Evolutionary conservation across 2,888 invertebrate genomes (phyloP).

Genomic region (Sarcophaga carnaria): DNA sequence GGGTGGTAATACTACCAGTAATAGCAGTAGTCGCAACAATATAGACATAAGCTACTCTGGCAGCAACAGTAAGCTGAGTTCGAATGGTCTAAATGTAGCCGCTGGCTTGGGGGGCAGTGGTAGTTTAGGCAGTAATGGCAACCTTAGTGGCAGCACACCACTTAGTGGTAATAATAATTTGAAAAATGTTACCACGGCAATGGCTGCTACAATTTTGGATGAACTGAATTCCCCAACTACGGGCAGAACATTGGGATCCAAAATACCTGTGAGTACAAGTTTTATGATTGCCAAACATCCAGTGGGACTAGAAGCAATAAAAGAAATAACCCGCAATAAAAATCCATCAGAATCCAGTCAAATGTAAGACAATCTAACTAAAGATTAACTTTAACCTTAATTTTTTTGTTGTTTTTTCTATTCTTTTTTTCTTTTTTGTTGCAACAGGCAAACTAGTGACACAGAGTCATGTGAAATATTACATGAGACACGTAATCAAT

Average conservation of each 20-base stretch:
- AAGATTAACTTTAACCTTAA: no score
- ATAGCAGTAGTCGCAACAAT: constrained; percentile 79
- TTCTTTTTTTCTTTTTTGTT: neutral
- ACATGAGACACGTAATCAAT: constrained; percentile 80
- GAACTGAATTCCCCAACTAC: constrained; percentile 75
- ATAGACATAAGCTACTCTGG: constrained; percentile 79
- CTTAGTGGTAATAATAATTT: constrained; percentile 77
- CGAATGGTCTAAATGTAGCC: constrained; percentile 73
- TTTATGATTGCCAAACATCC: constrained; percentile 84
- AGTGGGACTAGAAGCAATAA: constrained; percentile 90
- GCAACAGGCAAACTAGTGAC: constrained; percentile 81
- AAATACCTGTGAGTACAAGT: constrained; percentile 80
- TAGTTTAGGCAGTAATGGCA: constrained; percentile 77
- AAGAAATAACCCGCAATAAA: constrained; percentile 87
- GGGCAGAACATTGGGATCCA: constrained; percentile 72
- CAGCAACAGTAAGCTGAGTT: constrained; percentile 80
- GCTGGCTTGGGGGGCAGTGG: constrained; percentile 72
- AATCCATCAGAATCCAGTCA: constrained; percentile 83
- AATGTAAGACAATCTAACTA: constrained; percentile 75
- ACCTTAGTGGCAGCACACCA: constrained; percentile 78
- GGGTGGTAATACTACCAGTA: constrained; percentile 74
- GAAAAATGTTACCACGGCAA: constrained; percentile 69
- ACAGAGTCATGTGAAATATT: constrained; percentile 82
- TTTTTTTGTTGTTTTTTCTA: no score
- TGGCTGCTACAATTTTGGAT: constrained; percentile 72